These are phyloP conservation scores for Pterocles burchelli DNA, from an alignment of 2,113 vertebrate species.

Conservation along the genomic window DNA sequence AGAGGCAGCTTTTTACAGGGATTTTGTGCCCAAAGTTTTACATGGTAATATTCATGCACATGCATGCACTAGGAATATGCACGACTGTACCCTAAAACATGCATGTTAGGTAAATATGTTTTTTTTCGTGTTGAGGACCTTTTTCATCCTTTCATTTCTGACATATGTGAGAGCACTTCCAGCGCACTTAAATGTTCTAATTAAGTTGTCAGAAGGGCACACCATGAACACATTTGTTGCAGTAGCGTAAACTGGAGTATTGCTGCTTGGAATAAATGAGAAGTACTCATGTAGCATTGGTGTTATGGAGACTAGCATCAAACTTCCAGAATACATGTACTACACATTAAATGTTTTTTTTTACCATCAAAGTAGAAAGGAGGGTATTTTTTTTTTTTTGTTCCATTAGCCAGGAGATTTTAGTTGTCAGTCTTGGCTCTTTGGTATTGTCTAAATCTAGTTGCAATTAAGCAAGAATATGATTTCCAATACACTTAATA, in stretches of 20 bases:
- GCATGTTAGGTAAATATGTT: background rate
- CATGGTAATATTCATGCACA: background rate
- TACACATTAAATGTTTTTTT: background rate
- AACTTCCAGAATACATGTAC: background rate
- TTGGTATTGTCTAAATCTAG: slow-evolving; percentile 23
- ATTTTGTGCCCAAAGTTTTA: background rate
- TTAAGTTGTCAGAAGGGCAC: background rate
- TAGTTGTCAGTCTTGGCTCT: slow-evolving; percentile 30
- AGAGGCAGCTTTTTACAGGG: background rate
- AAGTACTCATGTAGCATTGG: background rate
- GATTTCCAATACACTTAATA: slow-evolving; percentile 39
- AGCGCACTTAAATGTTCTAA: background rate
- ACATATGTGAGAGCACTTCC: background rate
- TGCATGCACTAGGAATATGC: background rate
- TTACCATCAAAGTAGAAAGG: background rate
- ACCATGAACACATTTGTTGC: background rate
- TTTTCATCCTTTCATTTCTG: background rate
- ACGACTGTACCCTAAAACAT: background rate
- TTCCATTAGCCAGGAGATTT: background rate
- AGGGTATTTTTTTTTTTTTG: background rate
- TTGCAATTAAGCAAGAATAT: slow-evolving; percentile 39
- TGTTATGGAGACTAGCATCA: background rate
- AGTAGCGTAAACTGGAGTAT: background rate
- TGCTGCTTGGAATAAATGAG: background rate
- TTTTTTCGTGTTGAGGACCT: background rate